Conservation (phyloP, 2,797 vertebrate species). For the Leptoclinus maculatus region DNA sequence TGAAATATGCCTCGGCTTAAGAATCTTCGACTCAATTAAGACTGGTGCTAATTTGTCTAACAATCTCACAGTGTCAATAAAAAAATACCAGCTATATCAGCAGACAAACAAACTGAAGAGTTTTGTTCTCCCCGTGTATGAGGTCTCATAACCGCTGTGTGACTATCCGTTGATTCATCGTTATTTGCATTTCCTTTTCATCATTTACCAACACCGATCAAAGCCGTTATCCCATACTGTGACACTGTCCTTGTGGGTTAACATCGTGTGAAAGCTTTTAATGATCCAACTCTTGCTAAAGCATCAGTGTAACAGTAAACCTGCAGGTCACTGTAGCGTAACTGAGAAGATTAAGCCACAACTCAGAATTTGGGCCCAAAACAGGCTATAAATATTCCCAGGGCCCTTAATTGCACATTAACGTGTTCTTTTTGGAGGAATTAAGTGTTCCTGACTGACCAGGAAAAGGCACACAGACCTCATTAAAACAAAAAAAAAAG, state of each 20-base stretch:
- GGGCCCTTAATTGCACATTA: constrained; percentile 67
- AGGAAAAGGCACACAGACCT: constrained; percentile 66
- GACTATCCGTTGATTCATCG: not conserved
- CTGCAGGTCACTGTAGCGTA: not conserved
- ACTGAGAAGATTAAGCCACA: constrained; percentile 32
- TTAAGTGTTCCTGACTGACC: constrained; percentile 71
- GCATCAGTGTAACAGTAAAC: constrained; percentile 14
- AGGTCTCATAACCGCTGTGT: too few species aligned
- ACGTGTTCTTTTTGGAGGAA: constrained; percentile 66
- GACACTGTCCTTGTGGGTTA: not conserved
- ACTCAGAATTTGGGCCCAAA: constrained; percentile 35
- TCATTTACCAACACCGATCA: constrained; percentile 14
- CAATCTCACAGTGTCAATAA: not conserved
- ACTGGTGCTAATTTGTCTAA: not conserved
- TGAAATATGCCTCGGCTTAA: not conserved
- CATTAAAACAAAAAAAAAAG: constrained; percentile 56
- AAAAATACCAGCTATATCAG: not conserved
- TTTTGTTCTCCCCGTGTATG: not conserved
- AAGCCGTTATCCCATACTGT: not conserved
- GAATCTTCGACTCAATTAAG: not conserved
- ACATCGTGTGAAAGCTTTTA: not conserved
- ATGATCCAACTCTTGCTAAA: constrained; percentile 12
- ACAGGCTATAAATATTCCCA: constrained; percentile 61
- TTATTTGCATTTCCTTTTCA: not conserved
- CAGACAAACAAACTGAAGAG: not conserved